phyloP scores from a whole-genome alignment of 2,888 invertebrate genomes.

The Calameuta pallipes region DNA sequence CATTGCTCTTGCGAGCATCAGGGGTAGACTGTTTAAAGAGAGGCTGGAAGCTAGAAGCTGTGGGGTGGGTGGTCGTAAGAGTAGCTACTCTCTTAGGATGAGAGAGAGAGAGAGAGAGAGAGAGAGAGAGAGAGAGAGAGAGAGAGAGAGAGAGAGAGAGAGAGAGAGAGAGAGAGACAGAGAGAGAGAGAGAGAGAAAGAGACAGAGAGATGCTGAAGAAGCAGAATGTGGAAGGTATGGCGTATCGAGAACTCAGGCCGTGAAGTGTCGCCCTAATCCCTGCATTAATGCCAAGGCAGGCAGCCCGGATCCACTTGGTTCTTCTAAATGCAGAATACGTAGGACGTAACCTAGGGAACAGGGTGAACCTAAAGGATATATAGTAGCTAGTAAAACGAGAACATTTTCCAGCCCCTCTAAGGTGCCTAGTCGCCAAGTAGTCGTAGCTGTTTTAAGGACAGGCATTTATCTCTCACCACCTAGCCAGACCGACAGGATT shows the following conservation, averaged over 20 bases:
- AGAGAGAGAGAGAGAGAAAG: not conserved
- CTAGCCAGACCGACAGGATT: slow-evolving; percentile 46
- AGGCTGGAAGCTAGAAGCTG: slow-evolving; percentile 18
- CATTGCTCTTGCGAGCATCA: slow-evolving; percentile 16
- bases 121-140: slow-evolving; percentile 5
- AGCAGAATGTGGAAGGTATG: slow-evolving; percentile 19
- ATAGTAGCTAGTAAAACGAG: slow-evolving; percentile 29
- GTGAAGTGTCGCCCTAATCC: slow-evolving; percentile 43
- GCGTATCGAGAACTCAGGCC: not conserved
- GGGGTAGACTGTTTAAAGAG: slow-evolving; percentile 50
- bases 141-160: slow-evolving; percentile 1
- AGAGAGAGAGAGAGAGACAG: not conserved
- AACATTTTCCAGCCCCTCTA: slow-evolving; percentile 24
- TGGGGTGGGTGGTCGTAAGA: slow-evolving; percentile 9
- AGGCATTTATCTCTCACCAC: slow-evolving; percentile 46
- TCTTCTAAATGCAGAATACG: not conserved
- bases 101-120: not conserved
- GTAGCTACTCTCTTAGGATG: not conserved
- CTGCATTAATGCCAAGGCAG: slow-evolving; percentile 54
- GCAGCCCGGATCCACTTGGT: slow-evolving; percentile 20
- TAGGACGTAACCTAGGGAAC: not conserved
- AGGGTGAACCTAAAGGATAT: not conserved
- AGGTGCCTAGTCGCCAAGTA: slow-evolving; percentile 35
- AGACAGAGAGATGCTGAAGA: not conserved
- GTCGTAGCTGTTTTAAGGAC: slow-evolving; percentile 18